A percentile compares a stretch with the other conserved stretches of the same genome.
These are phyloP conservation scores for Chromobotia macracanthus DNA, from an alignment of 2,797 vertebrate species.

Conservation along the genomic window DNA sequence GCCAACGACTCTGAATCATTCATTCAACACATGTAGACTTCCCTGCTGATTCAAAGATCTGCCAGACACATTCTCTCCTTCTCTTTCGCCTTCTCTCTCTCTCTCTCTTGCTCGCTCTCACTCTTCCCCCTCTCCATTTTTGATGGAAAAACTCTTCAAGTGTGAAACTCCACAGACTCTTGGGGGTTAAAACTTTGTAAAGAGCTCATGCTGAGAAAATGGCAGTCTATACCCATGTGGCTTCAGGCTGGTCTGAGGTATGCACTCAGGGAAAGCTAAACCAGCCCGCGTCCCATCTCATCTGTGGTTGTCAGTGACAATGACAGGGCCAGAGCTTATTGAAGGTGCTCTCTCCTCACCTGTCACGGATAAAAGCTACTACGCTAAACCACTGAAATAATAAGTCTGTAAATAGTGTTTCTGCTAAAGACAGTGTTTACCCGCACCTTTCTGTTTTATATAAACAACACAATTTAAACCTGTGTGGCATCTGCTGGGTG, in stretches of 20 bases:
- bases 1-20: slow-evolving; percentile 62
- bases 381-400: slow-evolving; percentile 69
- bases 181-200: slow-evolving; percentile 76
- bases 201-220: slow-evolving; percentile 82
- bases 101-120: slow-evolving; percentile 15
- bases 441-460: slow-evolving; percentile 53
- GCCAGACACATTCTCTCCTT: slow-evolving; percentile 55
- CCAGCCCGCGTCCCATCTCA: slow-evolving; percentile 53
- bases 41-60: slow-evolving; percentile 62
- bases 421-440: slow-evolving; percentile 63
- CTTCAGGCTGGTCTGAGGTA: slow-evolving; percentile 70
- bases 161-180: slow-evolving; percentile 70
- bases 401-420: slow-evolving; percentile 75
- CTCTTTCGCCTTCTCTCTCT: slow-evolving; percentile 37
- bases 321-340: slow-evolving; percentile 72
- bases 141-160: slow-evolving; percentile 74
- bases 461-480: slow-evolving; percentile 43
- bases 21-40: slow-evolving; percentile 62
- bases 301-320: slow-evolving; percentile 75
- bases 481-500: slow-evolving; percentile 6
- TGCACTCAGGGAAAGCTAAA: slow-evolving; percentile 70
- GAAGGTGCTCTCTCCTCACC: slow-evolving; percentile 67
- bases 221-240: slow-evolving; percentile 69
- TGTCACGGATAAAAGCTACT: slow-evolving; percentile 70
- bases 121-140: slow-evolving; percentile 53